These are phyloP conservation scores for Dascillus cervinus DNA, from an alignment of 2,888 invertebrate species.

Conservation along the genomic window DNA sequence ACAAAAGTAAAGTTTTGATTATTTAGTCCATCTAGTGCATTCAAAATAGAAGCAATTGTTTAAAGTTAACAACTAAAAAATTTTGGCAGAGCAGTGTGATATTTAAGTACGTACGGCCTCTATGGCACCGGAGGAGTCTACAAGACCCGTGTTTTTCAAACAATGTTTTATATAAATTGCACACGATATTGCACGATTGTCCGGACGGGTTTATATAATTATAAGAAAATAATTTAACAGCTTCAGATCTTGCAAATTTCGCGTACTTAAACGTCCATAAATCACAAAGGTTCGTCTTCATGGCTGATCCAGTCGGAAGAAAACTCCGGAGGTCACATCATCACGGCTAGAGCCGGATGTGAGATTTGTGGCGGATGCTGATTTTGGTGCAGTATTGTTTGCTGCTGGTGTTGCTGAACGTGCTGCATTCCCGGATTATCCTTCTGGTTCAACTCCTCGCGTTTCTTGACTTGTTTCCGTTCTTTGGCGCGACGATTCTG, in stretches of 20 bases:
- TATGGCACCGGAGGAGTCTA: too few relatives aligned
- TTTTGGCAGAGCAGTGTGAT: too few relatives aligned
- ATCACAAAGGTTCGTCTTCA: constrained; percentile 20
- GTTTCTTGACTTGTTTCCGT: constrained; percentile 57
- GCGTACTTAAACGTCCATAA: constrained; percentile 1
- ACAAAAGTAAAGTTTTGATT: too few relatives aligned
- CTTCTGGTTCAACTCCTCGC: constrained; percentile 28
- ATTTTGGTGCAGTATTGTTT: constrained; percentile 22
- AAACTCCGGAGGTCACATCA: constrained; percentile 43
- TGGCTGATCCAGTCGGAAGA: constrained; percentile 15
- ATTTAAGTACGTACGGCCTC: too few relatives aligned
- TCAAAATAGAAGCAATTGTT: too few relatives aligned
- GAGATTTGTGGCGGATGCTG: constrained; percentile 32
- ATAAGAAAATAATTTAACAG: too few relatives aligned
- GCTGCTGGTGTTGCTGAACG: constrained; percentile 29
- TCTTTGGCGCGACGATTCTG: constrained; percentile 89
- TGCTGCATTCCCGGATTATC: constrained; percentile 28
- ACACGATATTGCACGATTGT: too few relatives aligned
- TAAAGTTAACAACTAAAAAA: too few relatives aligned
- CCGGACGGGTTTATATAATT: too few relatives aligned
- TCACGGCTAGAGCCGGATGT: constrained; percentile 30
- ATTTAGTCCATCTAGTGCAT: too few relatives aligned
- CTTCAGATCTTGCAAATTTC: constrained; percentile 1
- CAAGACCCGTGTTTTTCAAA: too few relatives aligned
- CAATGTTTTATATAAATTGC: too few relatives aligned